phyloP scores from a whole-genome alignment of 2,888 invertebrate genomes.

The Callinectes sapidus region DNA sequence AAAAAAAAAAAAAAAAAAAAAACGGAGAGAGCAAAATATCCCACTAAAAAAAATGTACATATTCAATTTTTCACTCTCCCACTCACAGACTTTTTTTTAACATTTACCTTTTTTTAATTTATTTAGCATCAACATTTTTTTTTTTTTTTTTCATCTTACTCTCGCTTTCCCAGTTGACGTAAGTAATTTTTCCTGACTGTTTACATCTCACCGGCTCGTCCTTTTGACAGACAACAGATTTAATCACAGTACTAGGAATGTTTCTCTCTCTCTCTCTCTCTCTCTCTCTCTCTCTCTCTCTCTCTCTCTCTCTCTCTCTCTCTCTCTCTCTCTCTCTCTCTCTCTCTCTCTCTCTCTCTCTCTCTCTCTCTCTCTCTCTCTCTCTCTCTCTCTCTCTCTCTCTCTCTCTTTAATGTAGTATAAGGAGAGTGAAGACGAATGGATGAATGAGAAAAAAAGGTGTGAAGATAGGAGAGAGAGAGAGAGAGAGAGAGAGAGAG shows the following conservation, averaged over 20 bases:
- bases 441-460: background rate
- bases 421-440: slow-evolving; percentile 12
- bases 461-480: background rate
- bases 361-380: too few species aligned
- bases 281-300: too few species aligned
- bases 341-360: too few species aligned
- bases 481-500: too few species aligned
- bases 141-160: background rate
- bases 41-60: too few species aligned
- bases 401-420: background rate
- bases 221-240: slow-evolving; percentile 9
- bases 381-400: too few species aligned
- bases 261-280: background rate
- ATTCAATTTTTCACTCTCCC: background rate
- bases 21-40: too few species aligned
- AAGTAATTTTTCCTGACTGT: background rate
- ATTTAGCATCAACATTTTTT: background rate
- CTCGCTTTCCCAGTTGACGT: background rate
- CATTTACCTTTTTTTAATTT: too few species aligned
- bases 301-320: too few species aligned
- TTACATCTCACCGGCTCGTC: background rate
- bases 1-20: background rate
- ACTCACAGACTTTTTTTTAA: background rate
- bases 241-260: background rate
- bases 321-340: too few species aligned